Evolutionary conservation across 2,888 invertebrate species (phyloP), one percentile per base, ranked within the genome.

Genomic region (Smittia sp.): DNA sequence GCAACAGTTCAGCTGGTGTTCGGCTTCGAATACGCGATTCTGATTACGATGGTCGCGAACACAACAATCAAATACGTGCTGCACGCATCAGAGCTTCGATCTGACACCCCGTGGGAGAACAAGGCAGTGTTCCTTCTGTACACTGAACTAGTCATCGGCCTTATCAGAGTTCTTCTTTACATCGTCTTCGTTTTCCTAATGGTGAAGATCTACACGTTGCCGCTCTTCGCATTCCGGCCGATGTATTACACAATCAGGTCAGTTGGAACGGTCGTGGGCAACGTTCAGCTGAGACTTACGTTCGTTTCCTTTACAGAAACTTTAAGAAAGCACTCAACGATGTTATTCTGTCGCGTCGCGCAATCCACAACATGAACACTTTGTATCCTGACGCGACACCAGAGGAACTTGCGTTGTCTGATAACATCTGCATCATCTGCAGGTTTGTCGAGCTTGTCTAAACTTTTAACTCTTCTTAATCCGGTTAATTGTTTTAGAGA

Each of bases 371-470:
- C 80, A 98, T 98, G 97, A 98, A 98, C 82, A 97, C 96, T 0
- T 84, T 96, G 78, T 98, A 98, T 83, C 97, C 97, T 0, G 95
- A 98, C 85, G 98, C 96, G 3, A 96, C 97, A 0, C 84, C 90
- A 0, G 96, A 94, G 77, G 98, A 98, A 82, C 84, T 98, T 20
- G 89, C 90, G 27, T 90, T 92, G 15, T 93, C 94, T 0, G 98
- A 99, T 83, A 97, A 97, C 81, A 98, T 98, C 74, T 99, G 99
- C 83, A 99, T 99, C 78, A 99, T 99, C 78, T 99, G 99, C 81
- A 88, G 98, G 78, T n/a, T n/a, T n/a, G n/a, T 83, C 77, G 75
- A 15, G 15, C 46, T 6, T 6, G 2, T 46, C n/a, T 15, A 46
- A 46, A 2, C 46, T 63, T 63, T 46, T 18, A 32, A 22, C 25